Conservation (phyloP, 2,113 vertebrate genomes). For the Xiphophorus couchianus region DNA sequence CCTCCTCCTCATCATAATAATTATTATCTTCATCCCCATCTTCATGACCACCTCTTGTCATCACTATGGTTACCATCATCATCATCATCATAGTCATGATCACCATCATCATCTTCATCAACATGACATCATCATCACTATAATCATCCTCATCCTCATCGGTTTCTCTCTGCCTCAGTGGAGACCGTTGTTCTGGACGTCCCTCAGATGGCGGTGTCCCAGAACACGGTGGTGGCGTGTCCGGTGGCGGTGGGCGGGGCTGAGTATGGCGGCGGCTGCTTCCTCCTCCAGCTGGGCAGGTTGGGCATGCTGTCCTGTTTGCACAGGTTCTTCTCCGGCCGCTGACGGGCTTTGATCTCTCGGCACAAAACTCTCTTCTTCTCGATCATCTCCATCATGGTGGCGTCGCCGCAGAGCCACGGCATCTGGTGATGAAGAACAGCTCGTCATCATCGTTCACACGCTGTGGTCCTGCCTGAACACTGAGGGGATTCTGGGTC, state of each 20-base stretch:
- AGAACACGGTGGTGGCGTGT: slow-evolving; percentile 85
- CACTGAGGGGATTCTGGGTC: not conserved
- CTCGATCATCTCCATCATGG: slow-evolving; percentile 98
- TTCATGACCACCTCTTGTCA: too few species aligned
- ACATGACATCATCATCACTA: not conserved
- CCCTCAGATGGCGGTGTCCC: slow-evolving; percentile 80
- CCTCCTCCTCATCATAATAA: too few species aligned
- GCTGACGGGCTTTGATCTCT: slow-evolving; percentile 94
- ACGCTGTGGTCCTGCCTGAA: not conserved
- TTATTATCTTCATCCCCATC: too few species aligned
- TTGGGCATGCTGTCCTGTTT: slow-evolving; percentile 98
- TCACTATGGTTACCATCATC: too few species aligned
- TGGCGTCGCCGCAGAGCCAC: slow-evolving; percentile 93
- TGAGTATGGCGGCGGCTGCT: slow-evolving; percentile 88
- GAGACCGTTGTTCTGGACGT: not conserved
- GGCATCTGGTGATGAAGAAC: slow-evolving; percentile 86
- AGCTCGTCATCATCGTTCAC: slow-evolving; percentile 5
- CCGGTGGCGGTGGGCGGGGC: slow-evolving; percentile 82
- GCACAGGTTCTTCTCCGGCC: slow-evolving; percentile 91
- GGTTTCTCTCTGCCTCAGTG: not conserved
- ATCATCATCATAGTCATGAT: too few species aligned
- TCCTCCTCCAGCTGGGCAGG: slow-evolving; percentile 95
- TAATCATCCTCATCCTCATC: not conserved
- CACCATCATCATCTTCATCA: not conserved
- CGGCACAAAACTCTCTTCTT: slow-evolving; percentile 94